Evolutionary conservation across 1,140 invertebrate genomes (phyloP).

Genomic region (Camponotus floridanus): DNA sequence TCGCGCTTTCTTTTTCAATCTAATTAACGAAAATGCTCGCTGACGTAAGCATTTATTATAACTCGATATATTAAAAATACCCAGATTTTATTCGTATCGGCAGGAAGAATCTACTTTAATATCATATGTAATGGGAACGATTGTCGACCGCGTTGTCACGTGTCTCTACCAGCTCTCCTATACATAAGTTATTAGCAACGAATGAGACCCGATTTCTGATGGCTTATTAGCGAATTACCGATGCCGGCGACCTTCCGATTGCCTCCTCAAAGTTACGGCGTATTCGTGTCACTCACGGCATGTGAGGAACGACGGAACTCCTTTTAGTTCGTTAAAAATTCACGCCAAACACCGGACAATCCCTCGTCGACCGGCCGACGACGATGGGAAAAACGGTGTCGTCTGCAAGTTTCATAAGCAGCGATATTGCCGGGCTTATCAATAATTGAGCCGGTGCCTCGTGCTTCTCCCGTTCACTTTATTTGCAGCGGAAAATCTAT

Average conservation of each 20-base stretch:
- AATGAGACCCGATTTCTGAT: constrained; percentile 21
- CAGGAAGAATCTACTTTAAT: not conserved
- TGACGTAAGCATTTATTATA: constrained; percentile 17
- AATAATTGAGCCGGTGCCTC: constrained; percentile 64
- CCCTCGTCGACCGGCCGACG: constrained; percentile 5
- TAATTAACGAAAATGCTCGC: not conserved
- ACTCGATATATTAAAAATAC: not conserved
- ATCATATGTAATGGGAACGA: not conserved
- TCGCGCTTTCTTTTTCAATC: not conserved
- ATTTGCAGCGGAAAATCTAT: constrained; percentile 77
- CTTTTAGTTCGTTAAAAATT: constrained; percentile 46
- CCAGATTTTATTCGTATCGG: not conserved
- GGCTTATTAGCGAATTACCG: constrained; percentile 44
- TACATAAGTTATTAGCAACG: constrained; percentile 21
- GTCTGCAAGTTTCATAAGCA: constrained; percentile 70
- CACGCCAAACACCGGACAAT: not conserved
- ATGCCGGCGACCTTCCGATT: constrained; percentile 36
- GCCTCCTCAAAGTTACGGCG: constrained; percentile 26
- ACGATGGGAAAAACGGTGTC: constrained; percentile 39
- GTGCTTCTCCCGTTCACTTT: constrained; percentile 64
- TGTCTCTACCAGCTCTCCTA: not conserved
- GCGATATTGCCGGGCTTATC: constrained; percentile 70
- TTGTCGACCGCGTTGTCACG: not conserved
- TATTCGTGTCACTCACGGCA: constrained; percentile 38
- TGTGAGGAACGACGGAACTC: constrained; percentile 2